Conservation (phyloP, 2,888 invertebrate species). For the Thereva unica region DNA sequence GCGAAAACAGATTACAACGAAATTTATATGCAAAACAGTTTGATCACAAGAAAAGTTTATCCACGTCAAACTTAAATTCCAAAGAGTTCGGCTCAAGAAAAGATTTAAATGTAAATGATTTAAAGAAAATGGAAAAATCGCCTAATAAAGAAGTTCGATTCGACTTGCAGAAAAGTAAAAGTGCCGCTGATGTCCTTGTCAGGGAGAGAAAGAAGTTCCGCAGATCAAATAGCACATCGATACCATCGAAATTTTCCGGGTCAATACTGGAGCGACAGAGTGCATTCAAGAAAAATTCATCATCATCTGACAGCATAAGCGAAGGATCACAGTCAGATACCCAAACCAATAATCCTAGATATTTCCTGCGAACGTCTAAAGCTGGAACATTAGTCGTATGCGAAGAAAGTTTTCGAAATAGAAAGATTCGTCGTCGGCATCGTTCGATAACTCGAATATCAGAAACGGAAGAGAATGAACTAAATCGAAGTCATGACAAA, state of each 20-base stretch:
- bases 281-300: constrained; percentile 51
- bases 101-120: neutral
- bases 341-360: constrained; percentile 52
- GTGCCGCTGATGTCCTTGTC: constrained; percentile 36
- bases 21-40: constrained; percentile 12
- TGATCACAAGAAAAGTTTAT: constrained; percentile 40
- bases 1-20: no score
- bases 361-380: constrained; percentile 60
- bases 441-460: constrained; percentile 28
- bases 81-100: constrained; percentile 39
- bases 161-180: constrained; percentile 42
- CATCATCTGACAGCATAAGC: constrained; percentile 51
- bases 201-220: constrained; percentile 53
- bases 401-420: constrained; percentile 58
- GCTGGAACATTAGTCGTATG: constrained; percentile 62
- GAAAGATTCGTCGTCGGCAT: constrained; percentile 51
- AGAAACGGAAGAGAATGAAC: constrained; percentile 21
- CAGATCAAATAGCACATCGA: constrained; percentile 50
- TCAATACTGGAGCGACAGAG: constrained; percentile 56
- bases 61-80: constrained; percentile 41
- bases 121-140: constrained; percentile 5
- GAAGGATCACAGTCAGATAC: constrained; percentile 43
- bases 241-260: constrained; percentile 46
- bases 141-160: constrained; percentile 39
- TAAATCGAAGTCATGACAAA: constrained; percentile 4